Conservation (phyloP, 2,797 vertebrate species). For the Ctenochaetus hawaiiensis region DNA sequence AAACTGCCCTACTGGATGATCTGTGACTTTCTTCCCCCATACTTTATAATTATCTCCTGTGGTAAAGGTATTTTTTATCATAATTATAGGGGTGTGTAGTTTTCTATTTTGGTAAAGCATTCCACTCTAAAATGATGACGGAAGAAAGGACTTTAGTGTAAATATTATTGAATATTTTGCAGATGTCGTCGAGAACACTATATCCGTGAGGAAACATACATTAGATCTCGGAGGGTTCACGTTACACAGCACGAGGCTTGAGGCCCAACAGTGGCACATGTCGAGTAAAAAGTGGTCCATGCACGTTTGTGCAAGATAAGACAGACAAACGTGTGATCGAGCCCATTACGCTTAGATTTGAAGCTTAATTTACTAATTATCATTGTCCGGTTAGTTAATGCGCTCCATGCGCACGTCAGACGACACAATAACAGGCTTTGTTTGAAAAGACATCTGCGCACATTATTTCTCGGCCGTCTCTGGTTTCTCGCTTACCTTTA, state of each 20-base stretch:
- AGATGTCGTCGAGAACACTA: constrained; percentile 11
- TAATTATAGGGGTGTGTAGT: neutral
- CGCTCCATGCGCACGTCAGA: constrained; percentile 9
- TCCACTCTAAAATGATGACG: neutral
- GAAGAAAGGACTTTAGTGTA: neutral
- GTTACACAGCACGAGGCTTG: constrained; percentile 66
- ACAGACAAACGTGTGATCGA: neutral
- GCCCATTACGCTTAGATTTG: neutral
- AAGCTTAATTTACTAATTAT: neutral
- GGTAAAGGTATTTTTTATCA: neutral
- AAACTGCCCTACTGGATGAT: constrained; percentile 12
- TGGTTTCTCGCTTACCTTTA: constrained; percentile 64
- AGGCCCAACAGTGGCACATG: constrained; percentile 78
- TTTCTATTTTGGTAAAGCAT: constrained; percentile 19
- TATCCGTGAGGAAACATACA: constrained; percentile 25
- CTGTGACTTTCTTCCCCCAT: constrained; percentile 9
- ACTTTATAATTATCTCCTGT: constrained; percentile 9
- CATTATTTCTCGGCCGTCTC: constrained; percentile 48
- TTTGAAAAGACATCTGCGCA: constrained; percentile 74
- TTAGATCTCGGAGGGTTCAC: constrained; percentile 41
- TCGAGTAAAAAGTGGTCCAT: constrained; percentile 37
- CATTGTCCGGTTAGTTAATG: neutral
- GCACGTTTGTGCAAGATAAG: constrained; percentile 26
- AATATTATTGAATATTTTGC: neutral
- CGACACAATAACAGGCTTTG: constrained; percentile 56